Evolutionary conservation across 2,888 invertebrate genomes (phyloP), one percentile per base, ranked within the genome.

Genomic region (Napeogenes sylphis): DNA sequence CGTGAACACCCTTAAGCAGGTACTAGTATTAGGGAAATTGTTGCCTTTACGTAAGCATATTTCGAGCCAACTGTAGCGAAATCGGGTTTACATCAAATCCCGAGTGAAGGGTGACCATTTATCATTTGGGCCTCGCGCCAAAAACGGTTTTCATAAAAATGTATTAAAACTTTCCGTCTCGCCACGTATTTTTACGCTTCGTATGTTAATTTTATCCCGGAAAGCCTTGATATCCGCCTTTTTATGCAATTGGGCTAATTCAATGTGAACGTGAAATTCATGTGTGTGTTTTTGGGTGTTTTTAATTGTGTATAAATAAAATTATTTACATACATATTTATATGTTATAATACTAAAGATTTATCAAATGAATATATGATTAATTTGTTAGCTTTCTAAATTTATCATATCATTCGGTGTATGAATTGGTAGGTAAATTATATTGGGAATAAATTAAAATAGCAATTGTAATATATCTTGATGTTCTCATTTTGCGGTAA

Each of bases 91-190:
- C 75, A 78, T 77, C 77, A 79, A 75, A 81, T 78, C 79, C 72
- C 75, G 75, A 75, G 73, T 84, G 82, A 83, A 84, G 84, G 84
- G 83, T 78, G 81, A 75, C 76, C 78, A 88, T 89, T 87, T 85
- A 89, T 89, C 89, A 89, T 84, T 80, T 77, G 77, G 76, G 78
- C 76, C 81, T 78, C 77, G 77, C 82, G 80, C 81, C 80, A 81
- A 84, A 72, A 85, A 84, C 72, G 81, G 79, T 78, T 85, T 87
- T 83, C 83, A 62, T 64, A 66, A 77, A 77, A 78, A 86, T 84
- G 83, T 86, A 86, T 86, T 85, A 85, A 85, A 85, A 82, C 76
- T 84, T 87, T 83, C 75, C 78, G 73, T 77, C 80, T 76, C 82
- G 80, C 82, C 81, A 75, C 71, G 74, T 75, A 76, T 77, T 81